Evolutionary conservation across 2,113 vertebrate genomes (phyloP).

Genomic region (Labrus mixtus): DNA sequence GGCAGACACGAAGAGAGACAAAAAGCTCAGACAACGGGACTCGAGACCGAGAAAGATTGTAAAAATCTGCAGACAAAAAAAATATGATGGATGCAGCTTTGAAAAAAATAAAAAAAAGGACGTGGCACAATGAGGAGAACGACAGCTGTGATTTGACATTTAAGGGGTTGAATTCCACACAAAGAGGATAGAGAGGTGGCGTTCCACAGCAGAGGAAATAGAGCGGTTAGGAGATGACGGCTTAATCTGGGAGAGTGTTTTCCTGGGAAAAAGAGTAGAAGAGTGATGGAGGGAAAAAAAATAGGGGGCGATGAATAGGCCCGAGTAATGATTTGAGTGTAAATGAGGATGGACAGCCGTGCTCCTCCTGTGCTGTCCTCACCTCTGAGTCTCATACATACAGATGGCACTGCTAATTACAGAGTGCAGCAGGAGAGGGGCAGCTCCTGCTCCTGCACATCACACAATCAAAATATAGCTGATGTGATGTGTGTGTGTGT

Average conservation of each 20-base stretch:
- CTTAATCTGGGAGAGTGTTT: constrained; percentile 68
- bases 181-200: constrained; percentile 34
- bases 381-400: constrained; percentile 73
- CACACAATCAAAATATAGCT: constrained; percentile 43
- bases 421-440: constrained; percentile 64
- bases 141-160: constrained; percentile 40
- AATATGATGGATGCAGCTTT: constrained; percentile 17
- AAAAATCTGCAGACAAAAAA: constrained; percentile 15
- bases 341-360: constrained; percentile 74
- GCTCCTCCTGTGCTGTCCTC: constrained; percentile 73
- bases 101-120: too few relatives aligned
- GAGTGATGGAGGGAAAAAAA: constrained; percentile 40
- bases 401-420: constrained; percentile 80
- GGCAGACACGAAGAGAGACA: constrained; percentile 25
- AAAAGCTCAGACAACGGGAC: constrained; percentile 36
- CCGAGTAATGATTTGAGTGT: constrained; percentile 72
- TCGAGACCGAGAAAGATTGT: constrained; percentile 29
- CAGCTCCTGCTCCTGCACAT: constrained; percentile 37
- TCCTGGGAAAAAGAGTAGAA: constrained; percentile 53
- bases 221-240: constrained; percentile 61
- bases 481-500: constrained; percentile 4
- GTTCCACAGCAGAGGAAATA: constrained; percentile 36
- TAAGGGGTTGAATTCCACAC: constrained; percentile 41
- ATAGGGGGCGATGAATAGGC: constrained; percentile 56
- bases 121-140: constrained; percentile 9